These are phyloP conservation scores for Hoplodrina ambigua DNA, from an alignment of 2,888 invertebrate genomes.

Conservation along the genomic window DNA sequence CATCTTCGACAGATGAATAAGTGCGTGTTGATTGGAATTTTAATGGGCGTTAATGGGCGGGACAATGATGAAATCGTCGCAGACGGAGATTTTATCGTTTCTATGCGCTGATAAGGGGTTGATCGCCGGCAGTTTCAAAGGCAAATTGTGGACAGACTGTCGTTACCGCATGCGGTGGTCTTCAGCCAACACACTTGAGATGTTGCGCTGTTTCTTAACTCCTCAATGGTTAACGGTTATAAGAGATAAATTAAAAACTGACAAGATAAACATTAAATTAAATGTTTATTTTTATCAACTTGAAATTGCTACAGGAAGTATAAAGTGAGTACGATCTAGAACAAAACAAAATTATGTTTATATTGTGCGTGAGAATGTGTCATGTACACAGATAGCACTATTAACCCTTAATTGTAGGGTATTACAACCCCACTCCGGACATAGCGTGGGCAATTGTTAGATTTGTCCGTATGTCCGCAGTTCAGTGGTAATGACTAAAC, in stretches of 20 bases:
- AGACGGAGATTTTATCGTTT: conserved; percentile 84
- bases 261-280: background rate
- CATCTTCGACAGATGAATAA: conserved; percentile 86
- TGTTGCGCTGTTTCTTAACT: conserved; percentile 31
- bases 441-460: conserved; percentile 66
- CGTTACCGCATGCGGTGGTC: conserved; percentile 77
- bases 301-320: background rate
- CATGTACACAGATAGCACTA: conserved; percentile 66
- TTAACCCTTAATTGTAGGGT: conserved; percentile 77
- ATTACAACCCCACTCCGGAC: conserved; percentile 63
- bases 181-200: conserved; percentile 31
- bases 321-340: background rate
- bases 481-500: conserved; percentile 77
- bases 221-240: conserved; percentile 27
- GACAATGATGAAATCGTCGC: conserved; percentile 88
- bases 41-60: conserved; percentile 89
- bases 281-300: background rate
- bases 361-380: conserved; percentile 77
- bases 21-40: conserved; percentile 88
- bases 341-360: conserved; percentile 6
- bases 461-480: conserved; percentile 67
- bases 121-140: conserved; percentile 88
- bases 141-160: conserved; percentile 84
- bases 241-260: conserved; percentile 19
- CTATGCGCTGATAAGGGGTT: conserved; percentile 83